Base-by-base conservation (phyloP, 2,113 vertebrate species). In the Larimichthys polyactis region DNA sequence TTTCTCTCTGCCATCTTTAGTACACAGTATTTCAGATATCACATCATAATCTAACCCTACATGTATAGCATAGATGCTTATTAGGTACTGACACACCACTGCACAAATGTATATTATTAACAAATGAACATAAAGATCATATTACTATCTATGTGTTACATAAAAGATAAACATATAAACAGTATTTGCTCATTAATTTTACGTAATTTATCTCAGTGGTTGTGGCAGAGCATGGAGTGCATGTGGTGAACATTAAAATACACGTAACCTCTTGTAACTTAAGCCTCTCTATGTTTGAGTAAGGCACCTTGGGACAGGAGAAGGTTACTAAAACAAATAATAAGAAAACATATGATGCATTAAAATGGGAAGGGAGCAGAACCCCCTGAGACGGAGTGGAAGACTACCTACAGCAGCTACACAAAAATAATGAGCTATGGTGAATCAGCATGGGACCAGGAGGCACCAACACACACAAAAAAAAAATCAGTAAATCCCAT, bases 381-480 rank as follows among this genome's bases (percentile, higher is more conserved):
- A 55, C 40, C 82, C 58, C 66, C 48, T n/a, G 85, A 86, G 79
- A 84, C 71, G 43, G 51, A 82, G 75, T 16, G 58, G 64, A 68
- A 79, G 75, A 91, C 89, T 89, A 82, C 82, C 80, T 81, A 73
- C 72, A 91, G 85, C 20, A 68, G 73, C 60, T 59, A 52, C 51
- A 82, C 73, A 85, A 81, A 90, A 90, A 83, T 89, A 91, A 90
- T 90, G 81, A 87, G 81, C 82, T 84, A 43, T 63, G 65, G 80
- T 63, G 70, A 89, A 84, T 75, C 66, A 71, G 78, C 75, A 81
- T 16, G n/a, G 72, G 77, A 70, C 68, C 9, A 22, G 63, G 36
- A 69, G 71, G 7, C 24, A 58, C 27, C 4, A 4, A 32, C 10
- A 52, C 71, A 24, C 1, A 65, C n/a, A 32, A 11, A 12, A 20